phyloP scores from a whole-genome alignment of 2,888 invertebrate genomes.

The Tinea pellionella region DNA sequence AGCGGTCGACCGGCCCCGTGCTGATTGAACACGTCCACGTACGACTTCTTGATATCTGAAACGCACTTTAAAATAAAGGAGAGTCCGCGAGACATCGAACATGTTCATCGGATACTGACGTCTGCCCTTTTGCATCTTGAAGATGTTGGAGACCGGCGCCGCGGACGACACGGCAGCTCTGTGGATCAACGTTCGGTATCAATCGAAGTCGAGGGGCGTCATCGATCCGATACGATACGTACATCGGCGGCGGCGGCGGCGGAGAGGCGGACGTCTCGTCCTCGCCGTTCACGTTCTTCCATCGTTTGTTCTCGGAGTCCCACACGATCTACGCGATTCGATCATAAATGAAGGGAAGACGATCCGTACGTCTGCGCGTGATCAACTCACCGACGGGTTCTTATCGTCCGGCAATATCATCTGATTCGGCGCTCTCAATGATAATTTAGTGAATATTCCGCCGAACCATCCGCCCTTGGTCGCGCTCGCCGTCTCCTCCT shows the following conservation, averaged over 20 bases:
- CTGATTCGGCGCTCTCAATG: constrained; percentile 89
- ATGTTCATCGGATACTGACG: constrained; percentile 72
- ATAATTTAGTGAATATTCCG: constrained; percentile 85
- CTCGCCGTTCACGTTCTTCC: constrained; percentile 86
- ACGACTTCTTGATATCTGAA: constrained; percentile 83
- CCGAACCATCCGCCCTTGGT: constrained; percentile 80
- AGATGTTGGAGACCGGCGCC: constrained; percentile 73
- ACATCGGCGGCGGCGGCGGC: constrained; percentile 34
- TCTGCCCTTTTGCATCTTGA: constrained; percentile 82
- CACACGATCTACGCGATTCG: constrained; percentile 93
- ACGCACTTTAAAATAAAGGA: neutral
- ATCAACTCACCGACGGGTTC: constrained; percentile 87
- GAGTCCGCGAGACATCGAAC: too few relatives aligned
- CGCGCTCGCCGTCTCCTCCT: constrained; percentile 7
- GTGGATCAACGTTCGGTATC: too few relatives aligned
- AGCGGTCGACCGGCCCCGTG: constrained; percentile 51
- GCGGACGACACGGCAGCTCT: constrained; percentile 25
- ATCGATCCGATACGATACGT: too few relatives aligned
- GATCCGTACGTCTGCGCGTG: too few relatives aligned
- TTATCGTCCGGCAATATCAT: constrained; percentile 97
- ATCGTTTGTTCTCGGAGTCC: constrained; percentile 88
- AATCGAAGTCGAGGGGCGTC: too few relatives aligned
- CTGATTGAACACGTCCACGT: constrained; percentile 90
- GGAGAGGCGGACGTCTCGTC: constrained; percentile 45
- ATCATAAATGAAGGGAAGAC: too few relatives aligned